Percentiles rank a stretch among this genome's conserved stretches.
Conservation (phyloP, 2,797 vertebrate genomes). For the Pangasius macronema region DNA sequence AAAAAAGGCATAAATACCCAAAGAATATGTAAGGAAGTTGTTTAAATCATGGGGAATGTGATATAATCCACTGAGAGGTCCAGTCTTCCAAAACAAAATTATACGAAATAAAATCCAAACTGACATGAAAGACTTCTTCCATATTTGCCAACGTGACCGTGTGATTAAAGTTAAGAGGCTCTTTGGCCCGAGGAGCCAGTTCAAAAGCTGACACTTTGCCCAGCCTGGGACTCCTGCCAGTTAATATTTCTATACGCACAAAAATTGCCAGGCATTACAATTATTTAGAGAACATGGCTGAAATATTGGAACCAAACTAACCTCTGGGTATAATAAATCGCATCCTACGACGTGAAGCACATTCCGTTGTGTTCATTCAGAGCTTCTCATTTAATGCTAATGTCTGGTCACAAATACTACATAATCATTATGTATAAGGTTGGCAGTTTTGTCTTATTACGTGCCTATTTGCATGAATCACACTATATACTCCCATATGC, state of each 20-base stretch:
- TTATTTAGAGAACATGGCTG: background rate
- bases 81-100: background rate
- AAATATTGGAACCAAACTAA: background rate
- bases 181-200: conserved; percentile 13
- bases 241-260: conserved; percentile 31
- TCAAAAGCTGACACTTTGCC: conserved; percentile 18
- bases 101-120: background rate
- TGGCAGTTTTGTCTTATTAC: background rate
- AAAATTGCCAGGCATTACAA: background rate
- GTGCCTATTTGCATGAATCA: background rate
- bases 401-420: background rate
- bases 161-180: conserved; percentile 16
- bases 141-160: background rate
- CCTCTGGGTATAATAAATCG: background rate
- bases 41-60: background rate
- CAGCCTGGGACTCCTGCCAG: conserved; percentile 27
- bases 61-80: background rate
- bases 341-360: background rate
- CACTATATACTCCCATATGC: background rate
- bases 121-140: conserved; percentile 11
- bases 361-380: conserved; percentile 12
- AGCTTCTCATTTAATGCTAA: background rate
- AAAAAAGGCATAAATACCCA: background rate
- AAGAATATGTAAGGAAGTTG: background rate
- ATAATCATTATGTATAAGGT: background rate